These are phyloP conservation scores for Columba guinea DNA, from an alignment of 2,797 vertebrate genomes.

Conservation along the genomic window DNA sequence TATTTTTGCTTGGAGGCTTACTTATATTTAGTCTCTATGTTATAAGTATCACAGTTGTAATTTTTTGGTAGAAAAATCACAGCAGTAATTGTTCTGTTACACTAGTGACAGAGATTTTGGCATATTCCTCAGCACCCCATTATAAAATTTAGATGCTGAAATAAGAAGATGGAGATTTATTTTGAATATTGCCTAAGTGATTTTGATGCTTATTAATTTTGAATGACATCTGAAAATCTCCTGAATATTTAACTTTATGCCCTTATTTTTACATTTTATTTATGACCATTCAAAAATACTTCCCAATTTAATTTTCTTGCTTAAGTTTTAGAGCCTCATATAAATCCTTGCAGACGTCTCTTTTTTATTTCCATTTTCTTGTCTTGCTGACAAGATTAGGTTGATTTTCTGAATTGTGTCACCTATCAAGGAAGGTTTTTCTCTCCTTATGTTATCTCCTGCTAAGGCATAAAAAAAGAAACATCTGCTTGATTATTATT, in stretches of 20 bases:
- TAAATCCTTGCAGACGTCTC: background rate
- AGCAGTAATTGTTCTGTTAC: conserved; percentile 8
- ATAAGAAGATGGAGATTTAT: background rate
- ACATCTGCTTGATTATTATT: background rate
- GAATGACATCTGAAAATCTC: background rate
- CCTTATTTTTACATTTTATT: background rate
- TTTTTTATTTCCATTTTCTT: background rate
- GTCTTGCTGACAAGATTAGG: background rate
- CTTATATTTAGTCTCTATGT: conserved; percentile 19
- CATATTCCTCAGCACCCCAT: background rate
- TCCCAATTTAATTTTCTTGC: background rate
- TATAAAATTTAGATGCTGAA: background rate
- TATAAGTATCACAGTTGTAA: conserved; percentile 34
- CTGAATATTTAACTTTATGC: background rate
- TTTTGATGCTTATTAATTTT: conserved; percentile 2
- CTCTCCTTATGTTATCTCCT: background rate
- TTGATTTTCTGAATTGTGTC: background rate
- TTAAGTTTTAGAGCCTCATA: background rate
- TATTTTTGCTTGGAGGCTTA: conserved; percentile 40
- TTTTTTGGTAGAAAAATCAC: background rate
- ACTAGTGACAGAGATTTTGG: background rate
- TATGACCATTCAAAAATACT: background rate
- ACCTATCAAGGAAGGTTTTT: background rate
- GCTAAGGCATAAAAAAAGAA: background rate
- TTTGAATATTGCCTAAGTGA: background rate